phyloP scores from a whole-genome alignment of 1,140 invertebrate genomes.

The Drosophila saltans region DNA sequence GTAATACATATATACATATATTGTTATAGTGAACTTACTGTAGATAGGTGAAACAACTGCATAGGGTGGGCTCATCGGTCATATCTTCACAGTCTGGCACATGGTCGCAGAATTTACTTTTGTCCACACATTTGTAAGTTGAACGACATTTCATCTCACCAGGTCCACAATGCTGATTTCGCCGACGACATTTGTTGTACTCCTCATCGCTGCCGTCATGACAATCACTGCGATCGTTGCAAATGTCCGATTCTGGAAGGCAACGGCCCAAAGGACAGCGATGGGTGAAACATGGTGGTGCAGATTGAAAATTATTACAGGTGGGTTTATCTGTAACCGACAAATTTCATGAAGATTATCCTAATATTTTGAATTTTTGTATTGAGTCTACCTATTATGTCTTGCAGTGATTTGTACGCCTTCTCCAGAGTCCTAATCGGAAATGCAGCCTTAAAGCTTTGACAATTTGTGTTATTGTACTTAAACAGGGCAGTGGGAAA shows the following conservation, averaged over 20 bases:
- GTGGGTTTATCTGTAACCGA: constrained; percentile 49
- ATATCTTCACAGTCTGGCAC: constrained; percentile 88
- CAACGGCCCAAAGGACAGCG: constrained; percentile 89
- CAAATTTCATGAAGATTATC: constrained; percentile 12
- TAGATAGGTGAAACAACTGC: constrained; percentile 88
- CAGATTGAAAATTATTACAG: constrained; percentile 39
- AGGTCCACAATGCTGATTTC: constrained; percentile 54
- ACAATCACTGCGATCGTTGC: constrained; percentile 89
- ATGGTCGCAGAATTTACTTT: constrained; percentile 88
- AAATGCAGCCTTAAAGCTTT: constrained; percentile 69
- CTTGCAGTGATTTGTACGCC: constrained; percentile 61
- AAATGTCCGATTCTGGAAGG: constrained; percentile 86
- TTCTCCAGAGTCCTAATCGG: constrained; percentile 57
- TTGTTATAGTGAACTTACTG: constrained; percentile 62
- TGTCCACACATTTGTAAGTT: constrained; percentile 88
- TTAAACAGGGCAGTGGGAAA: constrained; percentile 68
- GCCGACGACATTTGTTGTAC: constrained; percentile 83
- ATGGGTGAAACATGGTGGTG: constrained; percentile 83
- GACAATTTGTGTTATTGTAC: constrained; percentile 75
- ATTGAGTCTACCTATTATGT: constrained; percentile 53
- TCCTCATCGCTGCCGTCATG: constrained; percentile 87
- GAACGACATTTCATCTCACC: constrained; percentile 87
- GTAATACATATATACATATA: too few relatives aligned
- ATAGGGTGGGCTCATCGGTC: constrained; percentile 88
- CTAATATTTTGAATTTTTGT: not conserved